These are phyloP conservation scores for Gastracanthus pulcherrimus DNA, from an alignment of 2,888 invertebrate species.

Conservation along the genomic window DNA sequence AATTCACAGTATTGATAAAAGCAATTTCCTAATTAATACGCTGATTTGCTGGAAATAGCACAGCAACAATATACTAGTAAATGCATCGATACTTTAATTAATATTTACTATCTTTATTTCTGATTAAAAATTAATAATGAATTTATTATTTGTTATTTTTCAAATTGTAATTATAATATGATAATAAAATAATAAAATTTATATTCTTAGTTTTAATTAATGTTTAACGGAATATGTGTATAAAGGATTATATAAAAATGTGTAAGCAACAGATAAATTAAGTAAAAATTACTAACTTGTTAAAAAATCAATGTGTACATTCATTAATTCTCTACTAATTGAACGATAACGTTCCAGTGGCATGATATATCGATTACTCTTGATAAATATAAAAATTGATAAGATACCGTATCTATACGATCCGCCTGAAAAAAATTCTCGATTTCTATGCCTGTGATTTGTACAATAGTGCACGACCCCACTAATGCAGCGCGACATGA, in stretches of 20 bases:
- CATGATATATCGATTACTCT: background rate
- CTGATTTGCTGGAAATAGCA: background rate
- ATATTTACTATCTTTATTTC: background rate
- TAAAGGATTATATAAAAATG: background rate
- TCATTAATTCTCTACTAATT: slow-evolving; percentile 9
- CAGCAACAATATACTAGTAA: background rate
- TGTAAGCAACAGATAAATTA: background rate
- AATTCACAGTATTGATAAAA: background rate
- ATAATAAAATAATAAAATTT: background rate
- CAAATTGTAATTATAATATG: too few relatives aligned
- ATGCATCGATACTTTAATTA: background rate
- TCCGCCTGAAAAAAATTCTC: too few relatives aligned
- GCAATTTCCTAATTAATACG: background rate
- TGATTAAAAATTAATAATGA: background rate
- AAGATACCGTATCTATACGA: slow-evolving; percentile 12
- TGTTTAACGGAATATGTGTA: background rate
- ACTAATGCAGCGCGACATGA: too few relatives aligned
- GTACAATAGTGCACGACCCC: too few relatives aligned
- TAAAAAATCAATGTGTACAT: background rate
- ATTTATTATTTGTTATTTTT: too few relatives aligned
- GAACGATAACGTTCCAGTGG: slow-evolving; percentile 5
- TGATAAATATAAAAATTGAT: slow-evolving; percentile 40
- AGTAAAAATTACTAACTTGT: background rate
- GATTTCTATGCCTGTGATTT: too few relatives aligned
- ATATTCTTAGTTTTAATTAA: background rate